Evolutionary conservation across 2,888 invertebrate species (phyloP), one percentile per base, ranked within the genome.

Genomic region (Drosophila melanosoma): DNA sequence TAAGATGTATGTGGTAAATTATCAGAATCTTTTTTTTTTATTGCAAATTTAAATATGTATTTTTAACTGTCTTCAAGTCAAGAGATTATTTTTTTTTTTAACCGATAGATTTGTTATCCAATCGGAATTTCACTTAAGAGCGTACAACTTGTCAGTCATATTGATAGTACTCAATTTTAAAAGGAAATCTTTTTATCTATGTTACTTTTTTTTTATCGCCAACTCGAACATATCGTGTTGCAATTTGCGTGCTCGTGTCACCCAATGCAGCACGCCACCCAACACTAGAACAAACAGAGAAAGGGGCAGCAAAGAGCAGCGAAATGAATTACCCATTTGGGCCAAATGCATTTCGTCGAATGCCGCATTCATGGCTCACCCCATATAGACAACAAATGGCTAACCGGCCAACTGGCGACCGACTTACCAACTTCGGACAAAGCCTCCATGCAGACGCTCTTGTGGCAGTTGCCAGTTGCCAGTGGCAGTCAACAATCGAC

Each of bases 271-370:
- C n/a, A 40, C 15, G 12, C 10, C 29, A 29, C n/a, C 6, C 57
- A 57, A 8, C 57, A 15, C 57, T 42, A 32, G 20, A n/a, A 59
- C 45, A 67, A 52, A 58, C 61, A 52, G 53, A n/a, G 48, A 38
- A 38, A 56, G n/a, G 23, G 35, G n/a, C 29, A 57, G 32, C 42
- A 20, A 42, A 42, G 40, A 57, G 56, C 51, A 23, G 65, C 67
- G 76, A 86, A 84, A 87, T 87, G 83, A 86, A 86, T 86, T 85
- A 85, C 85, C 83, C 85, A 85, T 85, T 88, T 85, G 79, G 83
- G 84, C 76, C 81, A 65, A 69, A 69, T 69, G 59, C 69, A 58
- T 60, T 58, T 61, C 42, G 72, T 72, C 74, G 61, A 53, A 49
- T 62, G 58, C 29, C 17, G 58, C 76, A 75, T 68, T 75, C 63